phyloP scores from a whole-genome alignment of 1,140 invertebrate genomes.

The Hyles vespertilio region DNA sequence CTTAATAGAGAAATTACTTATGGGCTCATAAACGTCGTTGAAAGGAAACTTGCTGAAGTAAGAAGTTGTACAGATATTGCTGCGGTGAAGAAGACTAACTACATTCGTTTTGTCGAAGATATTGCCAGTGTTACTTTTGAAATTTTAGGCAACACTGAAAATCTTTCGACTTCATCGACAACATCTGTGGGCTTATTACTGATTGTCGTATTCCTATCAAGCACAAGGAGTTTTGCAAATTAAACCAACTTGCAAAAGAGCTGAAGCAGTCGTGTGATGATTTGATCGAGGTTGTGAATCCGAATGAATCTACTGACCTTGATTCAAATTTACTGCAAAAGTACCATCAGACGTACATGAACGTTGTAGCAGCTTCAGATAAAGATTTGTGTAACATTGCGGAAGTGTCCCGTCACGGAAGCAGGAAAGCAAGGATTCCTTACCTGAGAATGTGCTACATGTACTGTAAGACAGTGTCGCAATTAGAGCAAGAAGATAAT shows the following conservation, averaged over 20 bases:
- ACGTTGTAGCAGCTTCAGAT: conserved; percentile 61
- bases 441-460: conserved; percentile 70
- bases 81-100: conserved; percentile 67
- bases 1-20: conserved; percentile 71
- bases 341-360: conserved; percentile 70
- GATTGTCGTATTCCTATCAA: conserved; percentile 68
- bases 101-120: conserved; percentile 69
- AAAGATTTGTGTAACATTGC: conserved; percentile 67
- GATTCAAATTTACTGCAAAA: conserved; percentile 58
- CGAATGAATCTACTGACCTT: conserved; percentile 28
- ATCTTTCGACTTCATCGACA: conserved; percentile 61
- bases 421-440: conserved; percentile 52
- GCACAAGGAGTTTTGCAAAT: conserved; percentile 69
- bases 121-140: conserved; percentile 69
- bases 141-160: conserved; percentile 66
- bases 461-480: conserved; percentile 64
- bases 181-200: conserved; percentile 62
- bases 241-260: conserved; percentile 65
- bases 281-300: conserved; percentile 45
- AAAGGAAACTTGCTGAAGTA: conserved; percentile 68
- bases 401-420: conserved; percentile 49
- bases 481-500: conserved; percentile 55
- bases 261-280: conserved; percentile 58
- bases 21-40: conserved; percentile 69
- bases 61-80: conserved; percentile 53